phyloP scores from a whole-genome alignment of 2,888 invertebrate genomes.

The Cremastinae sp. region DNA sequence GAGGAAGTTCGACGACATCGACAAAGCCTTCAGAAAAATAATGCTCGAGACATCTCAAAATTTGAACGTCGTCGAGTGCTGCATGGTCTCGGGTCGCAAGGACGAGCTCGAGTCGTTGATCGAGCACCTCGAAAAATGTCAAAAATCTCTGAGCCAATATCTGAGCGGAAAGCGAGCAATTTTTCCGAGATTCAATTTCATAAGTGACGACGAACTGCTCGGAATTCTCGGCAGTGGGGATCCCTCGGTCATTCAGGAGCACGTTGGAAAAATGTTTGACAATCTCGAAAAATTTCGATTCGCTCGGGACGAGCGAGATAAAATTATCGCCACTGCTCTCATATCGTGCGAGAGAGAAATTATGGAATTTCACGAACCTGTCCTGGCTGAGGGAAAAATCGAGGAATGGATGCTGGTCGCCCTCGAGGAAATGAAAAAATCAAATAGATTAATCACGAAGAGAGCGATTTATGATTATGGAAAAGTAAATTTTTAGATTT shows the following conservation, averaged over 20 bases:
- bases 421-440: conserved; percentile 90
- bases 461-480: conserved; percentile 94
- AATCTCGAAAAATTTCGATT: conserved; percentile 90
- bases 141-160: conserved; percentile 95
- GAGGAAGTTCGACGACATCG: conserved; percentile 94
- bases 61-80: conserved; percentile 90
- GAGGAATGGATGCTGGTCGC: conserved; percentile 97
- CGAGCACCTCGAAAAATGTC: conserved; percentile 91
- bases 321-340: conserved; percentile 89
- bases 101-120: conserved; percentile 88
- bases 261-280: conserved; percentile 98
- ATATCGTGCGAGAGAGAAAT: conserved; percentile 93
- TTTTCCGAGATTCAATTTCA: conserved; percentile 96
- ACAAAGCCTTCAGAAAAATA: conserved; percentile 89
- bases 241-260: conserved; percentile 92
- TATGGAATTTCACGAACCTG: conserved; percentile 89
- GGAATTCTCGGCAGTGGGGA: conserved; percentile 94
- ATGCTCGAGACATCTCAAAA: conserved; percentile 92
- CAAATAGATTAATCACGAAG: conserved; percentile 92
- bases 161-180: conserved; percentile 92
- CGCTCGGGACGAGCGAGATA: conserved; percentile 83
- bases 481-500: conserved; percentile 84
- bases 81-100: conserved; percentile 87
- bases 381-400: conserved; percentile 89
- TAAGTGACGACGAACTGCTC: conserved; percentile 95